Percentiles rank a stretch among this genome's conserved stretches.
Evolutionary conservation across 35 echinoderm and acorn worm genomes (phyloP).

Genomic region (Nesometra sesokonis): DNA sequence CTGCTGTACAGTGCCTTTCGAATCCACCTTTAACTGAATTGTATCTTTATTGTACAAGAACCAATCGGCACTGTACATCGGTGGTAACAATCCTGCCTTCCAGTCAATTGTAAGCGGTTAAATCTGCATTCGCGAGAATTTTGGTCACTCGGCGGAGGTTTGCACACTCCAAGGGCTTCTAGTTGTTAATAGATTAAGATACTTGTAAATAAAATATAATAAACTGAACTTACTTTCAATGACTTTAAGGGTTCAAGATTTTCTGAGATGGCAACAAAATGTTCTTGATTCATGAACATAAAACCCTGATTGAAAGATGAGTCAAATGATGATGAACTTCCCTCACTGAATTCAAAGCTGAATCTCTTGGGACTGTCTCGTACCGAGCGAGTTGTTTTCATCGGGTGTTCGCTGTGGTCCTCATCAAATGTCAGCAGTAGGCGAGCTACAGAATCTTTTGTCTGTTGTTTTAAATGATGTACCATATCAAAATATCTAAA

Average conservation of each 20-base stretch:
- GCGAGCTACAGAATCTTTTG: constrained; percentile 67
- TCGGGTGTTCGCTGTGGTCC: constrained; percentile 27
- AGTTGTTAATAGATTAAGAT: background rate
- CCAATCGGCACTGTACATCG: no score
- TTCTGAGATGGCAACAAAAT: constrained; percentile 66
- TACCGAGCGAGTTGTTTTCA: background rate
- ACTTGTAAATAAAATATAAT: background rate
- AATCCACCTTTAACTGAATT: background rate
- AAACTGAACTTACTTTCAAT: constrained; percentile 33
- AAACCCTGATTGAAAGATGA: constrained; percentile 94
- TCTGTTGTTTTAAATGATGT: constrained; percentile 58
- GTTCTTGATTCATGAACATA: constrained; percentile 83
- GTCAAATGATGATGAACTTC: constrained; percentile 71
- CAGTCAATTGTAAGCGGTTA: background rate
- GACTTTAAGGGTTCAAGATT: constrained; percentile 54
- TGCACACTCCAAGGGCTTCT: background rate
- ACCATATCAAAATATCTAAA: constrained; percentile 67
- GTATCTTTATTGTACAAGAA: no score
- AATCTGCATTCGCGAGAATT: no score
- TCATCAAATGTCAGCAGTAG: constrained; percentile 58
- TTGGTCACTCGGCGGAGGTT: no score
- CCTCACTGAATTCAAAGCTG: constrained; percentile 67
- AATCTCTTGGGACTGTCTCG: background rate
- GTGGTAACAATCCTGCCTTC: no score
- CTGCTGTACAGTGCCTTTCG: no score